A percentile compares a stretch with the other conserved stretches of the same genome.
phyloP scores from a whole-genome alignment of 2,797 vertebrate genomes.

The Peromyscus melanophrys region DNA sequence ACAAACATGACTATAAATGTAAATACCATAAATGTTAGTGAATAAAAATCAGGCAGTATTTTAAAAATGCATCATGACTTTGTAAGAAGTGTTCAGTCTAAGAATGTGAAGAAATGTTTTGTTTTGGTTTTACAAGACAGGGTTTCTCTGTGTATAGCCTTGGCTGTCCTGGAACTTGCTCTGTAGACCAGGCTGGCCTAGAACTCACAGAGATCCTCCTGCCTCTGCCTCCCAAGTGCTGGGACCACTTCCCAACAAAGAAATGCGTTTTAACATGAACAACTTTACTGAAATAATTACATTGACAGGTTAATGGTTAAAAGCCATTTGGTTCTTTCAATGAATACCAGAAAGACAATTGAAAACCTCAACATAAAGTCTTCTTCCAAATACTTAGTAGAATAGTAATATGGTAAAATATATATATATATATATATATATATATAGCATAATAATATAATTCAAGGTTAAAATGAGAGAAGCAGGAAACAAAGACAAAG shows the following conservation, averaged over 20 bases:
- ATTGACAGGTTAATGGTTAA: slow-evolving; percentile 40
- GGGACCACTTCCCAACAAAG: not conserved
- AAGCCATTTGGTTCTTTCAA: slow-evolving; percentile 38
- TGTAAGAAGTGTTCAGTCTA: slow-evolving; percentile 28
- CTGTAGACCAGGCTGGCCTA: not conserved
- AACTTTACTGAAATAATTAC: slow-evolving; percentile 52
- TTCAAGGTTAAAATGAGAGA: slow-evolving; percentile 36
- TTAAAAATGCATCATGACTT: slow-evolving; percentile 3
- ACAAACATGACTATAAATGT: slow-evolving; percentile 1
- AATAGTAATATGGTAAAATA: not conserved
- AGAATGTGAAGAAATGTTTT: slow-evolving; percentile 39
- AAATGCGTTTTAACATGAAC: slow-evolving; percentile 42
- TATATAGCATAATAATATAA: slow-evolving; percentile 10
- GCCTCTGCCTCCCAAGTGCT: not conserved
- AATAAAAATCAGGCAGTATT: slow-evolving; percentile 45
- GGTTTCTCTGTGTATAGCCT: not conserved
- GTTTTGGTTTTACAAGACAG: not conserved
- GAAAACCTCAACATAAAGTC: slow-evolving; percentile 31
- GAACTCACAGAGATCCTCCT: not conserved
- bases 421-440: not conserved
- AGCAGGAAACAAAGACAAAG: slow-evolving; percentile 18
- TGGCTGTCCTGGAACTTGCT: not conserved
- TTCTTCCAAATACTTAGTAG: slow-evolving; percentile 47
- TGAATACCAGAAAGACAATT: slow-evolving; percentile 44
- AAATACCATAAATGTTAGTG: slow-evolving; percentile 54